These are phyloP conservation scores for Ceyx melanurus DNA, from an alignment of 2,113 vertebrate genomes.

Conservation along the genomic window DNA sequence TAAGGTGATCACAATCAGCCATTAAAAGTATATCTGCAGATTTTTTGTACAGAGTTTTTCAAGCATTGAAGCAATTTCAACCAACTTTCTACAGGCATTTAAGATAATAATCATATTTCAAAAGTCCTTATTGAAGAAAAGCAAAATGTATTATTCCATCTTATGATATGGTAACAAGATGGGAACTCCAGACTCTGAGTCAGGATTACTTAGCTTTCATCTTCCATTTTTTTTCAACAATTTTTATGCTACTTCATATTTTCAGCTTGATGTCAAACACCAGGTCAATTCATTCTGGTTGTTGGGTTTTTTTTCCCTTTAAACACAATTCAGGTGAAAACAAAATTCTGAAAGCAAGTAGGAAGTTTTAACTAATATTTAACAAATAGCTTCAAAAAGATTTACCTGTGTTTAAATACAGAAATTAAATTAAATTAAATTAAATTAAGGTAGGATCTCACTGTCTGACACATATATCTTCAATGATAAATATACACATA, in stretches of 20 bases:
- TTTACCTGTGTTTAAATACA: background rate
- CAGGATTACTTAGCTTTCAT: background rate
- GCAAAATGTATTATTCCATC: background rate
- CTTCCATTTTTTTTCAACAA: background rate
- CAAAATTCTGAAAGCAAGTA: background rate
- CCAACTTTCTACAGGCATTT: background rate
- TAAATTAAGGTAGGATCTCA: too few species aligned
- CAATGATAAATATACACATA: too few species aligned
- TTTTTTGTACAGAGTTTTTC: background rate
- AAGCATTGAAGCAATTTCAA: background rate
- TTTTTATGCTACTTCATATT: background rate
- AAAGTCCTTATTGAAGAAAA: background rate
- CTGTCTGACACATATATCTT: too few species aligned
- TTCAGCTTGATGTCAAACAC: background rate
- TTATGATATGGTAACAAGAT: background rate
- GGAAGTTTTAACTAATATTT: background rate
- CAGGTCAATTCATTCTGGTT: background rate
- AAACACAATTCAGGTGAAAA: background rate
- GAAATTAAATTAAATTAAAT: background rate
- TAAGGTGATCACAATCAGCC: background rate
- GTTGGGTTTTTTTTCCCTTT: background rate
- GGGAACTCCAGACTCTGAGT: accelerated
- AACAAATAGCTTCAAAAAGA: background rate
- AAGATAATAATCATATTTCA: background rate
- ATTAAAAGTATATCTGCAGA: background rate